Evolutionary conservation across 2,113 vertebrate genomes (phyloP).

Genomic region (Sinocyclocheilus anshuiensis): DNA sequence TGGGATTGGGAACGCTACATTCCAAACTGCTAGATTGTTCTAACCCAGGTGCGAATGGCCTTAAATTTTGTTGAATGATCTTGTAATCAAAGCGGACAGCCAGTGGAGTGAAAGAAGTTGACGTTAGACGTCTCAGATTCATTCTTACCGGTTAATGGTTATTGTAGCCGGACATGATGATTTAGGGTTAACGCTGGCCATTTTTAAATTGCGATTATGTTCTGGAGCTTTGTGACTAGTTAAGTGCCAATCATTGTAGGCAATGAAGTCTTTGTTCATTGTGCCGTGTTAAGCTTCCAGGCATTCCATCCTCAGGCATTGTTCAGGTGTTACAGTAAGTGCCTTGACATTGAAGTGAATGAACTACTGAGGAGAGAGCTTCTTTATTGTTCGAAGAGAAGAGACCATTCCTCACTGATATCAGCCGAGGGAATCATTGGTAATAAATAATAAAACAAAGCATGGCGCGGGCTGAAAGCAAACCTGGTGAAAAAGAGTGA

Average conservation of each 20-base stretch:
- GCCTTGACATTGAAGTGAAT: constrained; percentile 47
- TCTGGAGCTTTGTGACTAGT: constrained; percentile 38
- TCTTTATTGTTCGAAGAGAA: constrained; percentile 38
- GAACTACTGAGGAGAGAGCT: constrained; percentile 43
- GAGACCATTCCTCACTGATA: constrained; percentile 14
- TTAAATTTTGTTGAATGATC: constrained; percentile 63
- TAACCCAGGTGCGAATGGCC: constrained; percentile 58
- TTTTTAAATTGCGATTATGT: constrained; percentile 29
- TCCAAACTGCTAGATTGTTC: constrained; percentile 52
- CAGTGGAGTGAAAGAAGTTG: constrained; percentile 64
- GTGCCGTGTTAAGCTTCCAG: constrained; percentile 32
- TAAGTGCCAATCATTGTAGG: constrained; percentile 33
- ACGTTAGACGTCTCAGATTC: constrained; percentile 55
- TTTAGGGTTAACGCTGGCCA: constrained; percentile 36
- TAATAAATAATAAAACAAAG: constrained; percentile 61
- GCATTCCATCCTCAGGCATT: constrained; percentile 38
- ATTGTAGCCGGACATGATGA: constrained; percentile 20
- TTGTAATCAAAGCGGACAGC: constrained; percentile 61
- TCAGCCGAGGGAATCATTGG: constrained; percentile 47
- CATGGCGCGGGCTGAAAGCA: constrained; percentile 36
- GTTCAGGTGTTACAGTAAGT: constrained; percentile 52
- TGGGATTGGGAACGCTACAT: constrained; percentile 32
- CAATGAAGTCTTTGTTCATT: constrained; percentile 45
- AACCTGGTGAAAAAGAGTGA: constrained; percentile 50
- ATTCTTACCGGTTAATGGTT: constrained; percentile 41